A percentile compares a stretch with the other conserved stretches of the same genome.
phyloP scores from a whole-genome alignment of 2,113 vertebrate genomes.

The Columbina picui region DNA sequence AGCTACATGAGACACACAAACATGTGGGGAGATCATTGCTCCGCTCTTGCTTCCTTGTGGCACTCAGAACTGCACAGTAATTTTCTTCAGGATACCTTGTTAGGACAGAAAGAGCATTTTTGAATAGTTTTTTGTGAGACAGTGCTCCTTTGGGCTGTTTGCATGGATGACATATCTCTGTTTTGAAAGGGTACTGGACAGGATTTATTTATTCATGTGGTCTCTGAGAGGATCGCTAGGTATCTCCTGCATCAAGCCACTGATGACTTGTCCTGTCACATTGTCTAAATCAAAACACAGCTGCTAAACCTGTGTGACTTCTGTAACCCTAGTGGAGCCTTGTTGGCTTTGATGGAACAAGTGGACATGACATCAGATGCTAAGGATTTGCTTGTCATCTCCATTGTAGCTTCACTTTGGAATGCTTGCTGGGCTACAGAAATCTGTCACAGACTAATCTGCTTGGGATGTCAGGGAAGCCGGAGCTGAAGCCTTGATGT shows the following conservation, averaged over 20 bases:
- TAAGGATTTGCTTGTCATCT: constrained; percentile 51
- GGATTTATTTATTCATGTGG: neutral
- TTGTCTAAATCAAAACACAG: constrained; percentile 33
- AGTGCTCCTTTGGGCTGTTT: neutral
- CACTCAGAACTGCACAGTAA: neutral
- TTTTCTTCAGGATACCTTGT: neutral
- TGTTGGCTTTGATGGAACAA: constrained; percentile 53
- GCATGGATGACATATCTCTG: neutral
- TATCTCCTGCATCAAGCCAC: neutral
- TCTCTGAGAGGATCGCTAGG: neutral
- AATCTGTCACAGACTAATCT: constrained; percentile 65
- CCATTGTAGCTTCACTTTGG: neutral
- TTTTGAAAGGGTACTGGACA: neutral
- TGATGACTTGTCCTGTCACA: neutral
- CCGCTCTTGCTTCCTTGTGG: neutral
- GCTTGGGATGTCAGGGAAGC: constrained; percentile 57
- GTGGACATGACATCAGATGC: constrained; percentile 15
- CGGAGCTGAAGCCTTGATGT: constrained; percentile 50
- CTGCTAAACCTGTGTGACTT: neutral
- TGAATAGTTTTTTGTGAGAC: neutral
- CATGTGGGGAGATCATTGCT: accelerated
- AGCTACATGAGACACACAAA: neutral
- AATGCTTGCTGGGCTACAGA: constrained; percentile 35
- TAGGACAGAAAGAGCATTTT: neutral
- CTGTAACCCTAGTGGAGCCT: constrained; percentile 2